Percentiles rank a stretch among this genome's conserved stretches.
Conservation (phyloP, 2,888 invertebrate genomes). For the Cerastoderma edule region DNA sequence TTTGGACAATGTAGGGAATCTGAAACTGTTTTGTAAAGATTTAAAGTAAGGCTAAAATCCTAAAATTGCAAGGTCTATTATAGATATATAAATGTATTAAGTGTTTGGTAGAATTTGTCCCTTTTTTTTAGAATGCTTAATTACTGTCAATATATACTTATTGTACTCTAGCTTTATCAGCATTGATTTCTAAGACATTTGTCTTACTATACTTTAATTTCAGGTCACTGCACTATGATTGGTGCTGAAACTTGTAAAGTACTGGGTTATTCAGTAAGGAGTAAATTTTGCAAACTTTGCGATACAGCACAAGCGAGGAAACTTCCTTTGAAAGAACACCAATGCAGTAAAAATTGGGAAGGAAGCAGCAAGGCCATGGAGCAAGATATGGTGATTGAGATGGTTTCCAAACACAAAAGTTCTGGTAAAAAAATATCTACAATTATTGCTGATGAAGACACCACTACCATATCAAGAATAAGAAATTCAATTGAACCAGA, state of each 20-base stretch:
- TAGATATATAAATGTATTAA: too few species aligned
- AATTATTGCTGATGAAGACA: background rate
- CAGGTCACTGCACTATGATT: background rate
- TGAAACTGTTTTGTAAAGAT: too few species aligned
- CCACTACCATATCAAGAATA: background rate
- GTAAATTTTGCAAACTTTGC: background rate
- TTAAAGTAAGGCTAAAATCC: too few species aligned
- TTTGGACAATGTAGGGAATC: too few species aligned
- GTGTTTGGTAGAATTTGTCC: too few species aligned
- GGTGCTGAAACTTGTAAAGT: background rate
- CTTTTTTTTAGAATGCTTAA: too few species aligned
- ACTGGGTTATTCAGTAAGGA: background rate
- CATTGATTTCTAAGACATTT: too few species aligned
- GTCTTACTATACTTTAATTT: too few species aligned
- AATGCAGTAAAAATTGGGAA: background rate
- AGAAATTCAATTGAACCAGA: background rate
- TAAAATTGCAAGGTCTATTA: too few species aligned
- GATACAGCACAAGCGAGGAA: background rate
- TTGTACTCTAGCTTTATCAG: too few species aligned
- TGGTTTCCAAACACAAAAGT: background rate
- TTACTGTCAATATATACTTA: too few species aligned
- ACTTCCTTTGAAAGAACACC: background rate
- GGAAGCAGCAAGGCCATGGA: background rate
- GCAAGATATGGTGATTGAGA: background rate
- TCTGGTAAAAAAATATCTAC: background rate